phyloP scores from a whole-genome alignment of 2,888 invertebrate species.

The Theodoxus fluviatilis region DNA sequence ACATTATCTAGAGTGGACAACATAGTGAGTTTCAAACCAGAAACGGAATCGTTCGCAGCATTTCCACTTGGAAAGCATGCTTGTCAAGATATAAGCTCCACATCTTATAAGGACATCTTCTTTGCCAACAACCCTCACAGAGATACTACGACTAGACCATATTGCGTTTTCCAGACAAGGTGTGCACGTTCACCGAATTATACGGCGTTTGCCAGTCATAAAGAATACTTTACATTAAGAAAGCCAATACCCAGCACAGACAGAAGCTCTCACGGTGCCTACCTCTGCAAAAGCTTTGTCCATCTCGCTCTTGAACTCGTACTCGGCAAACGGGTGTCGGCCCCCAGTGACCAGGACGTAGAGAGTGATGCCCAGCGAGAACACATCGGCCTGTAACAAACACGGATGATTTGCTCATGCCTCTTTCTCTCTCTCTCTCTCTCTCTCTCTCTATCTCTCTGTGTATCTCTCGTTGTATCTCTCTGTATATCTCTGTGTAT shows the following conservation, averaged over 20 bases:
- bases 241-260: too few species aligned
- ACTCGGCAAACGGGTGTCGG: conserved; percentile 55
- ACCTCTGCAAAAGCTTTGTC: conserved; percentile 58
- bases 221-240: neutral
- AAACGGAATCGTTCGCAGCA: neutral
- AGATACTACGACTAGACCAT: neutral
- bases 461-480: too few species aligned
- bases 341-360: conserved; percentile 56
- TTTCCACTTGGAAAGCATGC: neutral
- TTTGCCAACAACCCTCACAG: neutral
- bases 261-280: too few species aligned
- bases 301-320: conserved; percentile 53
- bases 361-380: conserved; percentile 58
- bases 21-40: too few species aligned
- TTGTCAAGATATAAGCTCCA: neutral
- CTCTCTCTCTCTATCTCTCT: too few species aligned
- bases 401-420: too few species aligned
- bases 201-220: neutral
- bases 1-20: too few species aligned
- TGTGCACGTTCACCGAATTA: neutral
- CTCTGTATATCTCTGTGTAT: too few species aligned
- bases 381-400: conserved; percentile 57
- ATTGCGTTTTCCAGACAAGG: neutral
- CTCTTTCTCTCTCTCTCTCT: too few species aligned
- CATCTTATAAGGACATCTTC: too few species aligned